Percentiles rank a stretch among this genome's conserved stretches.
phyloP scores from a whole-genome alignment of 2,113 vertebrate species.

The Coregonus clupeaformis region DNA sequence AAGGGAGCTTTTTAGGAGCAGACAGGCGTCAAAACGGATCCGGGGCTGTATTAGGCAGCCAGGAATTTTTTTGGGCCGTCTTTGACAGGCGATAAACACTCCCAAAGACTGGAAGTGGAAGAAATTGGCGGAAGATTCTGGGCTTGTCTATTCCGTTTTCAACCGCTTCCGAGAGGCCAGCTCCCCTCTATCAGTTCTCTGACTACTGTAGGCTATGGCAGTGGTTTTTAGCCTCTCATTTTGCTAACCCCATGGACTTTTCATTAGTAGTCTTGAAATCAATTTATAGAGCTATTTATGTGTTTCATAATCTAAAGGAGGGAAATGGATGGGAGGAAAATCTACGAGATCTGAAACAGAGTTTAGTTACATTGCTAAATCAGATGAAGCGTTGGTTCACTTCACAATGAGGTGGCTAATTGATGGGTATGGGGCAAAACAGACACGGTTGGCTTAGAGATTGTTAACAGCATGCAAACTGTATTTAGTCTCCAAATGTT shows the following conservation, averaged over 20 bases:
- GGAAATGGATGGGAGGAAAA: too few species aligned
- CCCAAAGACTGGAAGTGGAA: conserved; percentile 39
- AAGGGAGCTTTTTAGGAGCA: conserved; percentile 32
- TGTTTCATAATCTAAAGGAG: too few species aligned
- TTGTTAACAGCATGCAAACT: too few species aligned
- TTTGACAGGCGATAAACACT: conserved; percentile 38
- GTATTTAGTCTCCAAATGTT: too few species aligned
- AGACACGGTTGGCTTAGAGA: too few species aligned
- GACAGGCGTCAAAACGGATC: conserved; percentile 32
- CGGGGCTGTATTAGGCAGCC: conserved; percentile 22
- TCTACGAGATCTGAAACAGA: too few species aligned
- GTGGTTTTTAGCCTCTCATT: background rate
- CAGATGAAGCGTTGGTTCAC: too few species aligned
- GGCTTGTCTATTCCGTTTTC: conserved; percentile 54
- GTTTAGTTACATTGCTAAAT: too few species aligned
- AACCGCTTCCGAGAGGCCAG: conserved; percentile 3
- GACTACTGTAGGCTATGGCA: background rate
- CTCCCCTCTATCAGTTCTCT: too few species aligned
- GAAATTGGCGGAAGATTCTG: conserved; percentile 35
- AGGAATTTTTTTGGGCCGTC: conserved; percentile 22
- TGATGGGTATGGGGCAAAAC: too few species aligned
- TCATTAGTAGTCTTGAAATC: background rate
- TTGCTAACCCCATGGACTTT: background rate
- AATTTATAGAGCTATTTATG: too few species aligned
- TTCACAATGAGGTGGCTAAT: too few species aligned